phyloP scores from a whole-genome alignment of 2,113 vertebrate genomes.

The Oenanthe oenanthe region DNA sequence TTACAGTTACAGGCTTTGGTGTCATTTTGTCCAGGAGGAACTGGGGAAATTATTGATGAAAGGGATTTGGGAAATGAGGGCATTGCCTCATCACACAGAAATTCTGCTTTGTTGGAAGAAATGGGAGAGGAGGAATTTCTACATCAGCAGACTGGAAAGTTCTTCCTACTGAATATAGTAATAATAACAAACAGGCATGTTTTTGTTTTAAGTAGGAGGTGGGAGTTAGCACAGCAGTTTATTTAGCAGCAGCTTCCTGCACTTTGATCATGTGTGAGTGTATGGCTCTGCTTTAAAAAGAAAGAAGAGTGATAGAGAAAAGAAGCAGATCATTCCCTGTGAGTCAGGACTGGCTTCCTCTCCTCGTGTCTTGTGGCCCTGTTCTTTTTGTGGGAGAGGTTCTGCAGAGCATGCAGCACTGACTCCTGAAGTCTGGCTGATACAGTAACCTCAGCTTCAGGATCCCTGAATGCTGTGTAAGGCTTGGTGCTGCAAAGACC shows the following conservation, averaged over 20 bases:
- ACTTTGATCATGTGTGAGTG: not conserved
- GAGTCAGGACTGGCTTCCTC: not conserved
- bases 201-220: slow-evolving; percentile 13
- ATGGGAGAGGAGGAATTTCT: not conserved
- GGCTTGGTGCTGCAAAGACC: not conserved
- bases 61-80: not conserved
- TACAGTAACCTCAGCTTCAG: not conserved
- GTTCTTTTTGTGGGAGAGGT: not conserved
- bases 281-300: slow-evolving; percentile 19
- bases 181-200: not conserved
- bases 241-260: slow-evolving; percentile 40
- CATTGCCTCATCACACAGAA: not conserved
- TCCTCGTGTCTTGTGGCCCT: not conserved
- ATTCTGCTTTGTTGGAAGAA: not conserved
- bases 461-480: not conserved
- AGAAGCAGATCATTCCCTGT: not conserved
- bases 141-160: not conserved
- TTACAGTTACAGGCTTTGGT: not conserved
- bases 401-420: not conserved
- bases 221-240: not conserved
- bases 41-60: not conserved
- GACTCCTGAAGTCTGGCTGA: not conserved
- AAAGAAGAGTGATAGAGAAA: not conserved
- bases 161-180: not conserved
- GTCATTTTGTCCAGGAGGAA: not conserved